A percentile compares a stretch with the other conserved stretches of the same genome.
These are phyloP conservation scores for Triplophysa rosa DNA, from an alignment of 2,113 vertebrate genomes.

Conservation along the genomic window DNA sequence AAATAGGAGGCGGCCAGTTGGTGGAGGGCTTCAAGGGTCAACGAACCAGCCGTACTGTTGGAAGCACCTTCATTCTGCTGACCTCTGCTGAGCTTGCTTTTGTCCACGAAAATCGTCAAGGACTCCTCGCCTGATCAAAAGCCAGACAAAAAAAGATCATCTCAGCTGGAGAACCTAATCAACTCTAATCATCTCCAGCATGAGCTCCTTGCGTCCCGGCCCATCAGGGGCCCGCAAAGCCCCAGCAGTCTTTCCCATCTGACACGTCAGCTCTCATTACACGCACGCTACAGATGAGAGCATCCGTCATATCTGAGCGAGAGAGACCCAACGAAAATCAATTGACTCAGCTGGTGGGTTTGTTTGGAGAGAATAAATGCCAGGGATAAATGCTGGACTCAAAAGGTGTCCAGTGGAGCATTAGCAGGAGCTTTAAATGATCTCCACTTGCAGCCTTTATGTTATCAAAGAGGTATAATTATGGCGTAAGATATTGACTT, in stretches of 20 bases:
- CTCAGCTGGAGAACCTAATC: conserved; percentile 60
- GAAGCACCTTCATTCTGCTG: conserved; percentile 61
- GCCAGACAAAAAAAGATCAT: conserved; percentile 61
- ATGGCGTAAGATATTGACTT: conserved; percentile 40
- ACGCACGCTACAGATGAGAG: conserved; percentile 11
- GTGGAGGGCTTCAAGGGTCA: conserved; percentile 78
- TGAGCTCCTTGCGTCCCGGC: conserved; percentile 58
- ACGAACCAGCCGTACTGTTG: conserved; percentile 61
- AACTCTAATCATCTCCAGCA: conserved; percentile 61
- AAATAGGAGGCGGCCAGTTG: conserved; percentile 82
- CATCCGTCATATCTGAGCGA: conserved; percentile 25
- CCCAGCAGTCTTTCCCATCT: conserved; percentile 11
- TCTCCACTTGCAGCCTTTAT: conserved; percentile 29
- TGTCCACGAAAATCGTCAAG: conserved; percentile 82
- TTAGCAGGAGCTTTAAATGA: conserved; percentile 37
- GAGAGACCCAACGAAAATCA: conserved; percentile 32
- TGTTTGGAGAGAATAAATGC: conserved; percentile 35
- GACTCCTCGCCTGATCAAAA: conserved; percentile 78
- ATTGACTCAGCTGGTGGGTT: conserved; percentile 34
- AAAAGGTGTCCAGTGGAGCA: conserved; percentile 30
- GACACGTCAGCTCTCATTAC: conserved; percentile 34
- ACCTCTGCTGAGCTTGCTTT: conserved; percentile 72
- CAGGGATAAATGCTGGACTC: conserved; percentile 33
- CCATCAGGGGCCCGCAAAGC: conserved; percentile 27
- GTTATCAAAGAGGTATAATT: conserved; percentile 34